phyloP scores from a whole-genome alignment of 2,888 invertebrate genomes.

The Orthonevra nobilis region DNA sequence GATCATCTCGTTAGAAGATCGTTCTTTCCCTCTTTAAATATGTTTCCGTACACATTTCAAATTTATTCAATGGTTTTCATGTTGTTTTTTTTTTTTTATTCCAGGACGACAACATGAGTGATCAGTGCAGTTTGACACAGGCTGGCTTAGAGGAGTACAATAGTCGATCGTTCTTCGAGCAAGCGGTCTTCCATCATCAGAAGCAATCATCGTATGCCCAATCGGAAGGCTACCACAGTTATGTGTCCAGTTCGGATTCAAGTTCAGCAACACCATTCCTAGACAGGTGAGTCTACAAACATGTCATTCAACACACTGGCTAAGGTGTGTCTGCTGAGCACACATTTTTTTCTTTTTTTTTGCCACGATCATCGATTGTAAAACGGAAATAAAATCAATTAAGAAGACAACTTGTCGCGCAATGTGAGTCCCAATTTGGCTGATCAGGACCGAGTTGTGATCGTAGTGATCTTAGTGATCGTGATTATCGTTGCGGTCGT shows the following conservation, averaged over 20 bases:
- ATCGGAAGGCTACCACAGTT: slow-evolving; percentile 90
- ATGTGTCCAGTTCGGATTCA: slow-evolving; percentile 88
- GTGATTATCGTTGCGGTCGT: too few relatives aligned
- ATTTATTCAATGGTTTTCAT: slow-evolving; percentile 41
- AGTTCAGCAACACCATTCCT: slow-evolving; percentile 89
- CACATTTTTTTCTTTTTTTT: slow-evolving; percentile 7
- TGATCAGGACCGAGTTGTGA: slow-evolving; percentile 54
- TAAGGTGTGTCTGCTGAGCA: slow-evolving; percentile 17
- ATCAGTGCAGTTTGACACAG: slow-evolving; percentile 82
- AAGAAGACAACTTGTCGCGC: slow-evolving; percentile 56
- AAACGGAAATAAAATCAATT: slow-evolving; percentile 67
- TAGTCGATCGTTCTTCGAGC: slow-evolving; percentile 83
- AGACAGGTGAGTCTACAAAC: slow-evolving; percentile 82
- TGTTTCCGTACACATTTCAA: slow-evolving; percentile 35
- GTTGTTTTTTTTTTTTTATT: slow-evolving; percentile 30
- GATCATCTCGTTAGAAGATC: slow-evolving; percentile 47
- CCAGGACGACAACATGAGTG: slow-evolving; percentile 79
- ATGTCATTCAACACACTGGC: slow-evolving; percentile 44
- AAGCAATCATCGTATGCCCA: slow-evolving; percentile 89
- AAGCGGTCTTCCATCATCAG: slow-evolving; percentile 83
- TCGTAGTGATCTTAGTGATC: slow-evolving; percentile 46
- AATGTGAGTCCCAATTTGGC: slow-evolving; percentile 46
- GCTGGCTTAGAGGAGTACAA: slow-evolving; percentile 87
- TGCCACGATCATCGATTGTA: slow-evolving; percentile 16
- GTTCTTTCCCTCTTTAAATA: slow-evolving; percentile 31